Percentiles rank a stretch among this genome's conserved stretches.
These are phyloP conservation scores for Girardinichthys multiradiatus DNA, from an alignment of 2,113 vertebrate genomes.

Conservation along the genomic window DNA sequence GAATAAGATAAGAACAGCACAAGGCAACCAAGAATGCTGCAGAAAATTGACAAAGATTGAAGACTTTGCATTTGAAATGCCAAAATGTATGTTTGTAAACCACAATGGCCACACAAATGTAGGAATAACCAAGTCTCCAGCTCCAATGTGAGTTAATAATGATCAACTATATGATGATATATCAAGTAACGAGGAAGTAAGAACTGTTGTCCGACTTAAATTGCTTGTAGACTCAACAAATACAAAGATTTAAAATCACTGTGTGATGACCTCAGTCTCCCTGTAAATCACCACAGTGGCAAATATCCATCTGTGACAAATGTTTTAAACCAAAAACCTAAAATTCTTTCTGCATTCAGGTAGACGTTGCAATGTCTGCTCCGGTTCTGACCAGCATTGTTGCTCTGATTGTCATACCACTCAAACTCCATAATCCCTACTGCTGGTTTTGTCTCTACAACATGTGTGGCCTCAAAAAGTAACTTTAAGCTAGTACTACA, in stretches of 20 bases:
- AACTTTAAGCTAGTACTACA: neutral
- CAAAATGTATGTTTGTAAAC: neutral
- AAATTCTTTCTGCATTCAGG: neutral
- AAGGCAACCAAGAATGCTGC: no score
- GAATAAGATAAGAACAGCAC: no score
- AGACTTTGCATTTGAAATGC: neutral
- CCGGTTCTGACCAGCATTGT: neutral
- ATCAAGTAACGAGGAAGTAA: no score
- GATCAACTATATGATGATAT: neutral
- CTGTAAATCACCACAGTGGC: neutral
- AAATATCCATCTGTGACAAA: neutral
- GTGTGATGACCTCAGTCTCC: neutral
- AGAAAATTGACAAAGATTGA: no score
- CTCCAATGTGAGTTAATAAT: neutral
- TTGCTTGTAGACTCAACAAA: neutral
- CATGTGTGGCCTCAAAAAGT: neutral
- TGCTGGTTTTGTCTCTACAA: no score
- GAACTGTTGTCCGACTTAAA: neutral
- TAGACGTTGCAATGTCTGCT: neutral
- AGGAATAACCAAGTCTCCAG: neutral
- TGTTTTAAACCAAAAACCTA: neutral
- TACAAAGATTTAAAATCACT: no score
- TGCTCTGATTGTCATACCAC: neutral
- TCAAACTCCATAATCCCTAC: neutral
- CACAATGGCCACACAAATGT: neutral